phyloP scores from a whole-genome alignment of 1,140 invertebrate genomes.

The Anoplophora glabripennis region DNA sequence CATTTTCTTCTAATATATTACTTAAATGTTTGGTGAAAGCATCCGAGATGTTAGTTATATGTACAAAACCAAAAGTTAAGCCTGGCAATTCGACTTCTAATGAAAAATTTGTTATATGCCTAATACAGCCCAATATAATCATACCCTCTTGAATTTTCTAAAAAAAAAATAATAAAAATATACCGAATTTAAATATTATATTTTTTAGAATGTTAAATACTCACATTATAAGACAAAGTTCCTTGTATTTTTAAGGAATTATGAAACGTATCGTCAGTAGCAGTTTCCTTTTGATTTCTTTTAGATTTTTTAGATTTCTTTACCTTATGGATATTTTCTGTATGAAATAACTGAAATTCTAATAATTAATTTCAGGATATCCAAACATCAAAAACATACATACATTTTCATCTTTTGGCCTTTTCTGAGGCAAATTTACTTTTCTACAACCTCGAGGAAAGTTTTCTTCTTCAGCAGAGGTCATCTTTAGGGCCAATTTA shows the following conservation, averaged over 20 bases:
- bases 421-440: slow-evolving; percentile 38
- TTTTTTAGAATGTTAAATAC: slow-evolving; percentile 12
- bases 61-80: slow-evolving; percentile 53
- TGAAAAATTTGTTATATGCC: slow-evolving; percentile 53
- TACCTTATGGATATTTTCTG: slow-evolving; percentile 47
- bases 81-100: slow-evolving; percentile 59
- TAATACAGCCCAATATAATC: slow-evolving; percentile 56
- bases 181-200: slow-evolving; percentile 7
- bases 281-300: slow-evolving; percentile 42
- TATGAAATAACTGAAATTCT: slow-evolving; percentile 48
- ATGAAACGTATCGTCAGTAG: slow-evolving; percentile 44
- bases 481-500: background rate
- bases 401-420: slow-evolving; percentile 51
- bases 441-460: slow-evolving; percentile 57
- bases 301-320: slow-evolving; percentile 47
- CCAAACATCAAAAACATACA: slow-evolving; percentile 28
- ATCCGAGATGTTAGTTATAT: slow-evolving; percentile 59
- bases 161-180: slow-evolving; percentile 32
- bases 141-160: slow-evolving; percentile 57
- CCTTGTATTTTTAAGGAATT: slow-evolving; percentile 48
- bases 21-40: slow-evolving; percentile 59
- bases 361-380: slow-evolving; percentile 16
- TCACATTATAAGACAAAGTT: slow-evolving; percentile 49
- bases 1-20: slow-evolving; percentile 49
- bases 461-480: slow-evolving; percentile 29